These are phyloP conservation scores for Papilio polyxenes DNA, from an alignment of 1,140 invertebrate species.

Conservation along the genomic window DNA sequence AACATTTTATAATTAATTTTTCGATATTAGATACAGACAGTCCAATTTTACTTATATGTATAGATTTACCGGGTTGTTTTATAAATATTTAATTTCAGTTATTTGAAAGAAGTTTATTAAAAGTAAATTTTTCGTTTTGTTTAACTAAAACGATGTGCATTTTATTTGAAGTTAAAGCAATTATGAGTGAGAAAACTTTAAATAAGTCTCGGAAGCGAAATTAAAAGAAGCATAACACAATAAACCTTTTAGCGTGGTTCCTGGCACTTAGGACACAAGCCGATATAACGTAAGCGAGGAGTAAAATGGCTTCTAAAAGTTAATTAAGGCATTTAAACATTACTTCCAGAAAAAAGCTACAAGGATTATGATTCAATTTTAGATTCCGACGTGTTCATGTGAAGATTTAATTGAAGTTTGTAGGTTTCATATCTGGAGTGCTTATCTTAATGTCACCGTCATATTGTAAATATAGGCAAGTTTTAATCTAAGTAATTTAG, in stretches of 20 bases:
- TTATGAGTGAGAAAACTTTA: constrained; percentile 9
- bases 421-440: too few relatives aligned
- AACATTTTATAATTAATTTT: too few relatives aligned
- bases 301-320: neutral
- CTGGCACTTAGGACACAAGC: constrained; percentile 13
- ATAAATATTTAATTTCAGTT: neutral
- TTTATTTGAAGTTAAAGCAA: constrained; percentile 4
- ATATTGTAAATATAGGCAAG: neutral
- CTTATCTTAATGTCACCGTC: neutral
- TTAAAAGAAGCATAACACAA: constrained; percentile 20
- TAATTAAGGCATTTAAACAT: neutral
- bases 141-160: neutral
- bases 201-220: neutral
- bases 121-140: neutral
- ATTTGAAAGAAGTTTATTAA: neutral
- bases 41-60: too few relatives aligned
- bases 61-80: too few relatives aligned
- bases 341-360: neutral
- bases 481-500: too few relatives aligned
- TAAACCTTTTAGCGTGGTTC: constrained; percentile 25
- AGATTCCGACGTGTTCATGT: too few relatives aligned
- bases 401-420: too few relatives aligned
- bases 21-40: too few relatives aligned
- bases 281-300: neutral
- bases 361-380: neutral